These are phyloP conservation scores for Sericinus montela DNA, from an alignment of 2,888 invertebrate genomes.

Conservation along the genomic window DNA sequence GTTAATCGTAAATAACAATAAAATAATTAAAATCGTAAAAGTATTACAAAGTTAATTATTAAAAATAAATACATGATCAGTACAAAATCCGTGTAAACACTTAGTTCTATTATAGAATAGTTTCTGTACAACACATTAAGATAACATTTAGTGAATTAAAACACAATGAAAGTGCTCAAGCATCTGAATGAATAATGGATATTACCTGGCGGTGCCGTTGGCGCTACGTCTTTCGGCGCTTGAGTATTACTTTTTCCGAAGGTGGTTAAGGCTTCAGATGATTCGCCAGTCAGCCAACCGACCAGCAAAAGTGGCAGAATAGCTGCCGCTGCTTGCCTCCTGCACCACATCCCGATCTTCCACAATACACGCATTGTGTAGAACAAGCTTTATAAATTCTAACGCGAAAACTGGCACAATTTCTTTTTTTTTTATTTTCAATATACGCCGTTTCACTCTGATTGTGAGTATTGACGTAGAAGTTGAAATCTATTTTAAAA, in stretches of 20 bases:
- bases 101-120: neutral
- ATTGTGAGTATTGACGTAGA: neutral
- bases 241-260: conserved; percentile 84
- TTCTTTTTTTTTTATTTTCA: neutral
- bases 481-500: neutral
- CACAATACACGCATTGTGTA: conserved; percentile 53
- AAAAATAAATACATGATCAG: no score
- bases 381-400: conserved; percentile 8
- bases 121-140: neutral
- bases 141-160: neutral
- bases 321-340: conserved; percentile 53
- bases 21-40: no score
- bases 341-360: conserved; percentile 69
- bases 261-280: conserved; percentile 82
- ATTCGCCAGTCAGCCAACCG: conserved; percentile 65
- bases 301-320: conserved; percentile 57
- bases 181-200: conserved; percentile 11
- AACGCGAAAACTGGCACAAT: neutral
- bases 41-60: no score
- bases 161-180: conserved; percentile 8
- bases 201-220: conserved; percentile 81
- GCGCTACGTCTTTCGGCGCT: conserved; percentile 74
- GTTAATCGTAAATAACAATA: no score
- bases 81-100: no score
- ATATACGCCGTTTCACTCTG: conserved; percentile 1